A percentile compares a stretch with the other conserved stretches of the same genome.
phyloP scores from a whole-genome alignment of 1,140 invertebrate genomes.

The Bradysia coprophila region DNA sequence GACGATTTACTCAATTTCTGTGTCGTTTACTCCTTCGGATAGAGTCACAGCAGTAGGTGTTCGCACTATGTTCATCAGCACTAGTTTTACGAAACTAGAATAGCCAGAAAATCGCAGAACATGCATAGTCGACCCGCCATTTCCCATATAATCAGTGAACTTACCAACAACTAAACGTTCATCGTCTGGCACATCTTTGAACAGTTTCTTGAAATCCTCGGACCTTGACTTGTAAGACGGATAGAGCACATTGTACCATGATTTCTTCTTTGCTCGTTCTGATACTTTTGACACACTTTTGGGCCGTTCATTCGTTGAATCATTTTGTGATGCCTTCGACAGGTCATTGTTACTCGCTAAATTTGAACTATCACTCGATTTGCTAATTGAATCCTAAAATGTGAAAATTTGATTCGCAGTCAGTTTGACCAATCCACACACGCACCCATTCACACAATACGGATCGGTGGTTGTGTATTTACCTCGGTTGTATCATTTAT shows the following conservation, averaged over 20 bases:
- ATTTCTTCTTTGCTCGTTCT: constrained; percentile 50
- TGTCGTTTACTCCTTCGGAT: too few species aligned
- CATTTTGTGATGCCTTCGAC: not conserved
- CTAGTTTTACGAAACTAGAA: too few species aligned
- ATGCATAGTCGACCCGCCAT: too few species aligned
- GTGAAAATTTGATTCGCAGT: not conserved
- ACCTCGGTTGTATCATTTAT: constrained; percentile 1
- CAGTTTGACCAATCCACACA: not conserved
- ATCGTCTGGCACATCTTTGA: constrained; percentile 78
- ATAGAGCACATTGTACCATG: constrained; percentile 75
- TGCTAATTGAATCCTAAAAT: constrained; percentile 7
- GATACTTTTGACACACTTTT: constrained; percentile 14
- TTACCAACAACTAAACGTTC: constrained; percentile 85
- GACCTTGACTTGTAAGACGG: constrained; percentile 85
- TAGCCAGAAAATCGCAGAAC: too few species aligned
- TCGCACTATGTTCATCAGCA: too few species aligned
- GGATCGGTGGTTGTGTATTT: too few species aligned
- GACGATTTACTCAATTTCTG: too few species aligned
- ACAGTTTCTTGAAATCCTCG: constrained; percentile 81
- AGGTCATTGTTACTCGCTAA: constrained; percentile 6
- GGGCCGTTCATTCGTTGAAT: not conserved
- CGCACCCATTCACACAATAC: not conserved
- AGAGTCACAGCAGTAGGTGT: too few species aligned
- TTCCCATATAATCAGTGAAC: too few species aligned
- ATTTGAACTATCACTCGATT: constrained; percentile 9